phyloP scores from a whole-genome alignment of 2,113 vertebrate genomes.

The Gnathonemus longibarbis region DNA sequence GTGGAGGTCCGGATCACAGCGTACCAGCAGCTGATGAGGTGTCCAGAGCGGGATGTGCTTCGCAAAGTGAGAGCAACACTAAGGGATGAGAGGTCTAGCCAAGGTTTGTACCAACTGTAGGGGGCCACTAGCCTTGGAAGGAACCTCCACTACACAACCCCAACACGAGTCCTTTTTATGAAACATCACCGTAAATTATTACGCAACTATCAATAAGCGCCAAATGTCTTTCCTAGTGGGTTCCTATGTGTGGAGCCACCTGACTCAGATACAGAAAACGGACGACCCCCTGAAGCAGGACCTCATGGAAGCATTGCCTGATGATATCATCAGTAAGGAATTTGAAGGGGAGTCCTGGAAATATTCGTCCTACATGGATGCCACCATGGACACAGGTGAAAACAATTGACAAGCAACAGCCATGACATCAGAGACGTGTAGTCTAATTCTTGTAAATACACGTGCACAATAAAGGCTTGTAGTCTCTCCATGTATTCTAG shows the following conservation, averaged over 20 bases:
- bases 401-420: not conserved
- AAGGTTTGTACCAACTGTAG: conserved; percentile 57
- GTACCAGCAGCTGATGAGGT: conserved; percentile 75
- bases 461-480: not conserved
- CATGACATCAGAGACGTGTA: not conserved
- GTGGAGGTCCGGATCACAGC: conserved; percentile 74
- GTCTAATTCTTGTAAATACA: not conserved
- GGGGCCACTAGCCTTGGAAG: not conserved
- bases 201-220: not conserved
- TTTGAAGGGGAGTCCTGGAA: conserved; percentile 73
- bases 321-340: conserved; percentile 72
- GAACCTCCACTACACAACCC: not conserved
- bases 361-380: conserved; percentile 76
- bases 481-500: not conserved
- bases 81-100: conserved; percentile 67
- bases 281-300: conserved; percentile 71
- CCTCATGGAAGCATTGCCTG: conserved; percentile 63
- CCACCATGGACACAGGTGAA: conserved; percentile 65
- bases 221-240: conserved; percentile 59
- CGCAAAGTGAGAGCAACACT: conserved; percentile 62
- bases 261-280: conserved; percentile 70
- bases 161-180: not conserved
- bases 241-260: conserved; percentile 82
- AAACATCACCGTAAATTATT: not conserved
- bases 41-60: conserved; percentile 62